Evolutionary conservation across 2,113 vertebrate species (phyloP).

Genomic region (Piaya cayana): DNA sequence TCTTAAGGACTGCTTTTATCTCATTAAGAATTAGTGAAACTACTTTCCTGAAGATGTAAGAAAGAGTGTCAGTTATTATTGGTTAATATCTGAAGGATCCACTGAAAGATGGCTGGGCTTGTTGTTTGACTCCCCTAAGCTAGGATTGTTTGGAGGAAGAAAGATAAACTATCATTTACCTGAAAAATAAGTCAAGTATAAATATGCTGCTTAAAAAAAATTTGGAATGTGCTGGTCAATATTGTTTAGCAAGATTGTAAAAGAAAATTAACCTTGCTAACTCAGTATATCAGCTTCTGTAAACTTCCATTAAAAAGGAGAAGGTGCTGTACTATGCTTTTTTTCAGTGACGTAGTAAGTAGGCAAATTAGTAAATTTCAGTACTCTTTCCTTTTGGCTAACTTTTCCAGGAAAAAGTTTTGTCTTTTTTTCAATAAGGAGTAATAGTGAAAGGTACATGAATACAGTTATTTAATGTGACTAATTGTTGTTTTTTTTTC

Average conservation of each 20-base stretch:
- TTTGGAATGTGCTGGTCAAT: not conserved
- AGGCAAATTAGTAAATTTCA: not conserved
- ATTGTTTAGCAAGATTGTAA: not conserved
- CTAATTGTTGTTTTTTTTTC: constrained; percentile 28
- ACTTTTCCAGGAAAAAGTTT: not conserved
- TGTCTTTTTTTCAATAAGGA: not conserved
- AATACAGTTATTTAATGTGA: not conserved
- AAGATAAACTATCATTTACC: not conserved
- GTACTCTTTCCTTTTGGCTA: not conserved
- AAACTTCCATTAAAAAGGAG: not conserved
- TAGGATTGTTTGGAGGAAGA: not conserved
- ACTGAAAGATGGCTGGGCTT: not conserved
- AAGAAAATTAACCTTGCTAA: not conserved
- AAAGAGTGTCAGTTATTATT: not conserved
- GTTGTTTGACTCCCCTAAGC: not conserved
- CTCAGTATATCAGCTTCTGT: not conserved
- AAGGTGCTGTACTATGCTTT: not conserved
- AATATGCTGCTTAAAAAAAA: not conserved
- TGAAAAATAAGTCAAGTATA: not conserved
- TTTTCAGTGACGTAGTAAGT: not conserved
- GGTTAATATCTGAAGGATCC: not conserved
- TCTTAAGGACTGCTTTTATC: not conserved
- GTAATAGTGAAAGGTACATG: too few relatives aligned
- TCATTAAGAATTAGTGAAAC: not conserved
- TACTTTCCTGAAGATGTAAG: not conserved